Conservation (phyloP, 2,797 vertebrate species). For the Protonibea diacanthus region DNA sequence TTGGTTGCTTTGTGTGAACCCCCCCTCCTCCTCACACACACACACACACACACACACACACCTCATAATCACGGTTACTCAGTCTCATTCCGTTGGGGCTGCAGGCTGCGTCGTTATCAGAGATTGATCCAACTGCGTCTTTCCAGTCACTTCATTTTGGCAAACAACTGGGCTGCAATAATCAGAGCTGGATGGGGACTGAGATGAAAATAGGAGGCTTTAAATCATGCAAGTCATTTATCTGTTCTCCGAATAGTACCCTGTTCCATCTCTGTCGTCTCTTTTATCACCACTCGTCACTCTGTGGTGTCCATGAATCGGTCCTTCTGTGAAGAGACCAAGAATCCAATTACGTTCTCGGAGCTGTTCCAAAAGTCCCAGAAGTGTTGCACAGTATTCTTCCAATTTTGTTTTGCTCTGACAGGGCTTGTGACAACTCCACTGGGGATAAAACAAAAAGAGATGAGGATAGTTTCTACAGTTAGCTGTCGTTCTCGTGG, state of each 20-base stretch:
- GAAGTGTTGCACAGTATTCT: slow-evolving; percentile 23
- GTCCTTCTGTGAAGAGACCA: slow-evolving; percentile 42
- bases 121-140: slow-evolving; percentile 50
- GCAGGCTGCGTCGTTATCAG: slow-evolving; percentile 35
- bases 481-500: slow-evolving; percentile 13
- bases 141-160: slow-evolving; percentile 64
- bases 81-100: slow-evolving; percentile 37
- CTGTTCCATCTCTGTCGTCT: slow-evolving; percentile 51
- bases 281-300: slow-evolving; percentile 53
- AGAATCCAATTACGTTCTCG: slow-evolving; percentile 63
- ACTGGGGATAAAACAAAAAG: slow-evolving; percentile 5
- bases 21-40: not conserved
- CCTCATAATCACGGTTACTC: slow-evolving; percentile 27
- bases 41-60: slow-evolving; percentile 17
- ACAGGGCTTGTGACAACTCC: slow-evolving; percentile 33
- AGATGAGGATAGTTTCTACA: slow-evolving; percentile 19
- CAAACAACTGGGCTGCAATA: slow-evolving; percentile 53
- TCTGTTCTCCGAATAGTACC: slow-evolving; percentile 47
- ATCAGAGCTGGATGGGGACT: slow-evolving; percentile 50
- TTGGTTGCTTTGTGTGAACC: slow-evolving; percentile 13
- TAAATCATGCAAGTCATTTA: slow-evolving; percentile 74
- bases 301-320: slow-evolving; percentile 32
- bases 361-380: slow-evolving; percentile 45
- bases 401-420: slow-evolving; percentile 30
- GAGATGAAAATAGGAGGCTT: slow-evolving; percentile 61